These are phyloP conservation scores for Graptemys geographica DNA, from an alignment of 2,797 vertebrate species.

Conservation along the genomic window DNA sequence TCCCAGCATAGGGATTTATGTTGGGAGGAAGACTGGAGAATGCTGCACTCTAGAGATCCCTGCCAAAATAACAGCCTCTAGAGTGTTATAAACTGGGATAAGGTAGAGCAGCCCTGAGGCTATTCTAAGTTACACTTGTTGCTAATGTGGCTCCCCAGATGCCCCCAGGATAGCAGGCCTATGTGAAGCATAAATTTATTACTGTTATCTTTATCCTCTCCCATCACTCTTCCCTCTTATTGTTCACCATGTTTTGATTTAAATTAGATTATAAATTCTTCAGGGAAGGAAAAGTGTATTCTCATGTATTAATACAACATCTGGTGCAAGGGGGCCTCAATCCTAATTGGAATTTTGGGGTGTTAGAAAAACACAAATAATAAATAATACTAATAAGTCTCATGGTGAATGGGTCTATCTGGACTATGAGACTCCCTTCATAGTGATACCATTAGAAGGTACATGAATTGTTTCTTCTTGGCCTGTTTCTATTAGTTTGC, in stretches of 20 bases:
- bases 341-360: not conserved
- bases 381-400: not conserved
- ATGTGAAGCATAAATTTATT: not conserved
- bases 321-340: not conserved
- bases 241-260: not conserved
- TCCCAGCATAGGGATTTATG: not conserved
- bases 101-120: not conserved
- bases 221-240: not conserved
- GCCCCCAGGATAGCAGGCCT: not conserved
- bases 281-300: not conserved
- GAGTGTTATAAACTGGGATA: not conserved
- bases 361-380: too few relatives aligned
- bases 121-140: not conserved
- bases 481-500: not conserved
- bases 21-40: not conserved
- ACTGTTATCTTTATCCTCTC: not conserved
- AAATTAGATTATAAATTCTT: not conserved
- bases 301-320: not conserved
- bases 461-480: not conserved
- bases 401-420: not conserved
- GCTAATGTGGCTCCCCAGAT: not conserved
- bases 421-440: not conserved
- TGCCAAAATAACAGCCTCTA: not conserved
- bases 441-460: not conserved
- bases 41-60: not conserved